A percentile compares a stretch with the other conserved stretches of the same genome.
Evolutionary conservation across 2,888 invertebrate genomes (phyloP).

Genomic region (Iselma pallidipennis): DNA sequence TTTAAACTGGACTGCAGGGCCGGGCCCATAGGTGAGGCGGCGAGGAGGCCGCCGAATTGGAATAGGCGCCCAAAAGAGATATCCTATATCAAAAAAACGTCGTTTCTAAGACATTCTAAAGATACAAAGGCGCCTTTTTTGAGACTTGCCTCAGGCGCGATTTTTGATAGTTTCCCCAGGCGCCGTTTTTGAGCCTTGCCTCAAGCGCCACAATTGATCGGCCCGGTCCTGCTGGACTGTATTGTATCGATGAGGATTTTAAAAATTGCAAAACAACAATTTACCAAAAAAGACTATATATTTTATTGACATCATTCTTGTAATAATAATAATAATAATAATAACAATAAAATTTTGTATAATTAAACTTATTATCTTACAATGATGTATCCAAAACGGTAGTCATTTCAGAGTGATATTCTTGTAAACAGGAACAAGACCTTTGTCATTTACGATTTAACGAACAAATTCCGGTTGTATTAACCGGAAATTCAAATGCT

Average conservation of each 20-base stretch:
- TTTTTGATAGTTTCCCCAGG: too few species aligned
- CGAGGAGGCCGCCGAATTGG: too few species aligned
- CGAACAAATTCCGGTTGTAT: conserved; percentile 22
- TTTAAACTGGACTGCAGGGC: too few species aligned
- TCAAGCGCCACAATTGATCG: too few species aligned
- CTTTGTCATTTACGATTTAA: conserved; percentile 30
- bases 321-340: neutral
- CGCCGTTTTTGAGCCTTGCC: too few species aligned
- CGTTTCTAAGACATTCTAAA: too few species aligned
- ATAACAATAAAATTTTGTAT: neutral
- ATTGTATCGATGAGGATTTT: neutral
- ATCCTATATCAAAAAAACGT: too few species aligned
- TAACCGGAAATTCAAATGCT: conserved; percentile 38
- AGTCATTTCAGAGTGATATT: conserved; percentile 19
- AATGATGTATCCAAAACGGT: conserved; percentile 28
- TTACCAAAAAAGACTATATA: neutral
- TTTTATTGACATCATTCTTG: neutral
- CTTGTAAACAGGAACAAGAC: conserved; percentile 28
- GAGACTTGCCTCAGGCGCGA: too few species aligned
- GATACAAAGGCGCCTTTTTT: too few species aligned
- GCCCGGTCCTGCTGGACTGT: too few species aligned
- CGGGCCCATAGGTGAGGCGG: too few species aligned
- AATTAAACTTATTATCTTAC: conserved; percentile 11
- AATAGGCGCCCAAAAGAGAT: too few species aligned
- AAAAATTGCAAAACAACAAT: neutral